A percentile compares a stretch with the other conserved stretches of the same genome.
Evolutionary conservation across 2,113 vertebrate species (phyloP).

Genomic region (Theropithecus gelada): DNA sequence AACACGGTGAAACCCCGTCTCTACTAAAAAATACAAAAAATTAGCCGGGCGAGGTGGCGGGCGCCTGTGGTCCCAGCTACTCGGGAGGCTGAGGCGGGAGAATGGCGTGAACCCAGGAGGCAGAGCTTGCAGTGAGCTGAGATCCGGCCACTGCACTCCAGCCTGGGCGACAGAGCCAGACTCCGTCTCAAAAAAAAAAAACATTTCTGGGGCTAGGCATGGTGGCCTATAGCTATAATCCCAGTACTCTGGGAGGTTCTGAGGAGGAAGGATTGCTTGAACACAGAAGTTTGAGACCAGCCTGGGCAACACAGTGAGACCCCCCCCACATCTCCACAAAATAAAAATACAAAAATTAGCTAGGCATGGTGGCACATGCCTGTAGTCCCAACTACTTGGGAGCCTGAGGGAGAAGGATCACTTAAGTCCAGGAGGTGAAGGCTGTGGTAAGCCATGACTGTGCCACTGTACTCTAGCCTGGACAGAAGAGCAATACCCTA

Average conservation of each 20-base stretch:
- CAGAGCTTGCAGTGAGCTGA: too few relatives aligned
- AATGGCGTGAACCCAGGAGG: too few relatives aligned
- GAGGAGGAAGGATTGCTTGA: background rate
- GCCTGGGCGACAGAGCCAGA: too few relatives aligned
- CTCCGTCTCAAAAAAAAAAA: background rate
- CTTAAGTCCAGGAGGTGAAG: background rate
- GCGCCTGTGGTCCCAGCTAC: too few relatives aligned
- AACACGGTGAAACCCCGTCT: too few relatives aligned
- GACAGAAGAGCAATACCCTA: background rate
- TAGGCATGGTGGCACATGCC: background rate
- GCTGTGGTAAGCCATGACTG: background rate
- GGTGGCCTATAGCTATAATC: background rate
- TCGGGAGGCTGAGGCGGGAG: too few relatives aligned
- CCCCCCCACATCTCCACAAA: background rate
- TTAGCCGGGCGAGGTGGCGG: too few relatives aligned
- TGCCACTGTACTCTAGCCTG: background rate
- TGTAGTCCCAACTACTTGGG: background rate
- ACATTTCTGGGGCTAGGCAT: background rate
- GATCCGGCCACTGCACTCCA: too few relatives aligned
- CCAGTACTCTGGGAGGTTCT: background rate
- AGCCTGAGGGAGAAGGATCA: background rate
- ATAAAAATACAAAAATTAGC: background rate
- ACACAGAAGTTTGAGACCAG: background rate
- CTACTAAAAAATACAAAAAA: too few relatives aligned
- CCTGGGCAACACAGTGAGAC: background rate